phyloP scores from a whole-genome alignment of 2,113 vertebrate genomes.

The Mirounga angustirostris region DNA sequence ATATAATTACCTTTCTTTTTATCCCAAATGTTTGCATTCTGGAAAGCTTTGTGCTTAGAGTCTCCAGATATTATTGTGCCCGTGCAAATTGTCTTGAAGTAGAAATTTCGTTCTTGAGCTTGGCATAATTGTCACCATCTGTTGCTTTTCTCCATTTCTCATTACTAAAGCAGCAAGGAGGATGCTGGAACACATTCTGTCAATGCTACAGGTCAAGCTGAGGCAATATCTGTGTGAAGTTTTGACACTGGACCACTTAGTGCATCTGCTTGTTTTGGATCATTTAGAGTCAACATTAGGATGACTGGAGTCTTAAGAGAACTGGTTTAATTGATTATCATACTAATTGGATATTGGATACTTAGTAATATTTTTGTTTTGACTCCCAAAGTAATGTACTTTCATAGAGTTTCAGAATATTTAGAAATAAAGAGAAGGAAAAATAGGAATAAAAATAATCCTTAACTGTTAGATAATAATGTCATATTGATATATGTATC shows the following conservation, averaged over 20 bases:
- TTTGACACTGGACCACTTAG: not conserved
- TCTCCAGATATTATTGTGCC: conserved; percentile 31
- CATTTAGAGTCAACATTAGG: not conserved
- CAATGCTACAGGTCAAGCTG: conserved; percentile 11
- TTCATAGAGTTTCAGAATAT: conserved; percentile 28
- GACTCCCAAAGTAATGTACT: not conserved
- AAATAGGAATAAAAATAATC: conserved; percentile 36
- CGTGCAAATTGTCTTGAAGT: conserved; percentile 58
- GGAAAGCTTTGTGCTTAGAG: not conserved
- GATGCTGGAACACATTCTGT: not conserved
- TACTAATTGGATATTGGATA: not conserved
- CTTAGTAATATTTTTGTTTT: conserved; percentile 5
- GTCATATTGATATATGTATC: not conserved
- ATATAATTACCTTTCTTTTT: not conserved
- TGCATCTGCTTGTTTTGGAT: conserved; percentile 53
- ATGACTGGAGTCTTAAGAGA: conserved; percentile 29
- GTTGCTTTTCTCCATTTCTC: conserved; percentile 63
- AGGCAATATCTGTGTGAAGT: not conserved
- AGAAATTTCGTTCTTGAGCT: conserved; percentile 43
- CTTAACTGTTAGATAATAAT: not conserved
- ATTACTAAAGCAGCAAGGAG: conserved; percentile 27
- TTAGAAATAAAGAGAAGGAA: not conserved
- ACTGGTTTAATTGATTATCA: not conserved
- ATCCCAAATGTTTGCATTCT: not conserved
- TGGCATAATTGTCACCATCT: conserved; percentile 71